Conservation (phyloP, 92 coral and sea anemone genomes). For the Diadumene lineata region DNA sequence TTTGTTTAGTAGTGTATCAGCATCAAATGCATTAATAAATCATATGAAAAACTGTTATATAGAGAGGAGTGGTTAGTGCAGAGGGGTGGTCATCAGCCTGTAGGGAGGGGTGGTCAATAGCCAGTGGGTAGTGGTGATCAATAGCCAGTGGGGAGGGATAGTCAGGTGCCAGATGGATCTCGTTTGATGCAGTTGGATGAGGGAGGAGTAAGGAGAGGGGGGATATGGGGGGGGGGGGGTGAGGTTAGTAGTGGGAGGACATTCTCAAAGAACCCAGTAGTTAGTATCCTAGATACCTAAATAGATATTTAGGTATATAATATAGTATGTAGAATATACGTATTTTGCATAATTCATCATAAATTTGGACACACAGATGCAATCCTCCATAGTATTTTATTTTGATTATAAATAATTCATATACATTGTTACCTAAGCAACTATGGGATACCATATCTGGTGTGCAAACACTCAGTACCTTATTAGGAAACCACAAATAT, state of each 20-base stretch:
- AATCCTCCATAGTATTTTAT: slow-evolving; percentile 10
- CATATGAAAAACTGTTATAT: too few relatives aligned
- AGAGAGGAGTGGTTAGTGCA: neutral
- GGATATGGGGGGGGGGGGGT: neutral
- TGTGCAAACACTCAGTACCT: neutral
- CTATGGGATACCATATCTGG: neutral
- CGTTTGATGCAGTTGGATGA: neutral
- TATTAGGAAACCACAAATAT: too few relatives aligned
- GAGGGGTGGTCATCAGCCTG: neutral
- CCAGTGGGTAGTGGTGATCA: neutral
- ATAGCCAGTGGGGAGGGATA: neutral
- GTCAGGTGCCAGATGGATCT: neutral
- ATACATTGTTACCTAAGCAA: neutral
- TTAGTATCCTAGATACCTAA: neutral
- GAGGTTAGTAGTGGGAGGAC: neutral
- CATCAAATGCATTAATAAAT: neutral
- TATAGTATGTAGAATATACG: neutral
- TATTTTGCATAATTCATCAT: neutral
- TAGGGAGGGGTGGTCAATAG: neutral
- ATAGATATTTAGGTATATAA: neutral
- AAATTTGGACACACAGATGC: slow-evolving; percentile 1
- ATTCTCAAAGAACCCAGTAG: neutral
- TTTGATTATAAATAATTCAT: neutral
- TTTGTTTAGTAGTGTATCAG: neutral
- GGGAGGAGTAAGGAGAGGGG: neutral